A percentile compares a stretch with the other conserved stretches of the same genome.
phyloP scores from a whole-genome alignment of 2,113 vertebrate genomes.

The Climacteris rufus region DNA sequence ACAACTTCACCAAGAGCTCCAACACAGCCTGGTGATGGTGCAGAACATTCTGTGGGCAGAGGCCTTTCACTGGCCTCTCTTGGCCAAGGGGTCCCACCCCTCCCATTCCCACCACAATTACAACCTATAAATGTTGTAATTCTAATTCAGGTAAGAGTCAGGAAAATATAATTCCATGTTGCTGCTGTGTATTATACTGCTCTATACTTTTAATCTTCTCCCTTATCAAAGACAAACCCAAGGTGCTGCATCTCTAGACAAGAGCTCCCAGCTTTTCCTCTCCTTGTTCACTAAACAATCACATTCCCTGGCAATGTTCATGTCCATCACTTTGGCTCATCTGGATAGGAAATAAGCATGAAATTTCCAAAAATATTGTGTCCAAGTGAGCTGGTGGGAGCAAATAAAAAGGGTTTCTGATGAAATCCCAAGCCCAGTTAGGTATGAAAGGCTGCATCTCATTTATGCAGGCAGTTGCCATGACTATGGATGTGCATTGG shows the following conservation, averaged over 20 bases:
- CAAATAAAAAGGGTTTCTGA: neutral
- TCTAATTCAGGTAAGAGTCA: neutral
- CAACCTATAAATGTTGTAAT: neutral
- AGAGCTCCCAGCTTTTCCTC: neutral
- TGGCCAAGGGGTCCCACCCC: neutral
- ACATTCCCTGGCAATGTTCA: neutral
- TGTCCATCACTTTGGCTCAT: neutral
- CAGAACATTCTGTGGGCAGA: neutral
- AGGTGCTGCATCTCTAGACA: neutral
- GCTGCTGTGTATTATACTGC: neutral
- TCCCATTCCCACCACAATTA: neutral
- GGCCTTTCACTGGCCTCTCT: neutral
- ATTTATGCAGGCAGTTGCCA: conserved; percentile 37
- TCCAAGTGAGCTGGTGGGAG: neutral
- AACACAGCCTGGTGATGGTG: neutral
- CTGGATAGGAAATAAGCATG: neutral
- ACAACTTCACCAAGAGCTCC: neutral
- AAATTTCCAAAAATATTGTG: neutral
- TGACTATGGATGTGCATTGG: conserved; percentile 14
- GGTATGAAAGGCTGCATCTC: neutral
- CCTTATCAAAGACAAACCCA: neutral
- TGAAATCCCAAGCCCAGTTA: neutral
- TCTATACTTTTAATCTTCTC: neutral
- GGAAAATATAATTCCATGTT: neutral
- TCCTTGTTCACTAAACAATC: neutral